Evolutionary conservation across 1,140 invertebrate genomes (phyloP).

Genomic region (Drosophila tropicalis): DNA sequence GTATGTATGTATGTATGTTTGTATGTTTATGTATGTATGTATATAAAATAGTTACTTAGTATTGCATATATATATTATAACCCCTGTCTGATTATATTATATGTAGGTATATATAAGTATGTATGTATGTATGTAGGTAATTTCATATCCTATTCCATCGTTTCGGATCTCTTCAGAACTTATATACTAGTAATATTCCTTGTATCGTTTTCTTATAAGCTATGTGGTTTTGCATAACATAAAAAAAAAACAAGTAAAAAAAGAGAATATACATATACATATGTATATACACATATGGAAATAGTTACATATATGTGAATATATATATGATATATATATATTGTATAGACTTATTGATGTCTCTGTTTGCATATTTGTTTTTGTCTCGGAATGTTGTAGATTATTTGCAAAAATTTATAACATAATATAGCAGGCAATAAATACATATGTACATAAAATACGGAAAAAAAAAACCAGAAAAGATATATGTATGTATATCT

Average conservation of each 20-base stretch:
- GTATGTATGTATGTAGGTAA: no score
- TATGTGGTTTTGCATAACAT: background rate
- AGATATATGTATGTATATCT: no score
- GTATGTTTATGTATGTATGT: background rate
- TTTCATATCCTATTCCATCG: no score
- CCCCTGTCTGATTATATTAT: conserved; percentile 1
- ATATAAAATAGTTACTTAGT: background rate
- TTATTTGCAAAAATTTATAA: conserved; percentile 59
- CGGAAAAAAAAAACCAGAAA: conserved; percentile 34
- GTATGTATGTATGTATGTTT: background rate
- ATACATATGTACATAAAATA: conserved; percentile 74
- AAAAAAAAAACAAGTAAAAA: background rate
- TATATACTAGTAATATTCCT: background rate
- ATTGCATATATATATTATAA: background rate
- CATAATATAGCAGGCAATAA: conserved; percentile 77
- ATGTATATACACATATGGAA: conserved; percentile 32
- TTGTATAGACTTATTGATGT: conserved; percentile 24
- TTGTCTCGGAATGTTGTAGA: conserved; percentile 32
- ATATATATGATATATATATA: conserved; percentile 29
- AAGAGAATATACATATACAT: conserved; percentile 17
- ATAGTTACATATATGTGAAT: conserved; percentile 28
- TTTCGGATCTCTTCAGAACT: background rate
- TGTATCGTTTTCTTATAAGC: background rate
- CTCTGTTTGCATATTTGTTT: conserved; percentile 16
- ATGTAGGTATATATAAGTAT: background rate